Conservation (phyloP, 2,113 vertebrate species). For the Chaetodon auriga region DNA sequence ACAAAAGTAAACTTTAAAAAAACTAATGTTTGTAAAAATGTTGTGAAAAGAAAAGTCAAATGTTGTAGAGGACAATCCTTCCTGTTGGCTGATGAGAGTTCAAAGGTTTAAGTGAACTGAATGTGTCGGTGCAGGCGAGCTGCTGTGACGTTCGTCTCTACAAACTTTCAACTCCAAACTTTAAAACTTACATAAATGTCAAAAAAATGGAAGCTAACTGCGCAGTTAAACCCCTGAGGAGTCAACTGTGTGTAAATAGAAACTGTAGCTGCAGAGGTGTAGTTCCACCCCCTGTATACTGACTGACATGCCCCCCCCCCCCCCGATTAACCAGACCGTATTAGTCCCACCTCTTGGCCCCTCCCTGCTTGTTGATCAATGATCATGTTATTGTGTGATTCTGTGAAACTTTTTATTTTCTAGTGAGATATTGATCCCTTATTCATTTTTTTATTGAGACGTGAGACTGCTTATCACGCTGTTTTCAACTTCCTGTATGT, state of each 20-base stretch:
- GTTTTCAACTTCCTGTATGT: conserved; percentile 70
- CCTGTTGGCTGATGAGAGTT: neutral
- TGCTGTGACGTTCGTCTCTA: neutral
- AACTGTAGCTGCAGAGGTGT: conserved; percentile 37
- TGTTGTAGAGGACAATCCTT: neutral
- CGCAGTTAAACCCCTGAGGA: neutral
- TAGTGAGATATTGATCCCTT: conserved; percentile 48
- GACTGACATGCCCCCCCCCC: conserved; percentile 7
- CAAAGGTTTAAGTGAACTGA: too few relatives aligned
- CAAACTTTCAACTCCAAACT: neutral
- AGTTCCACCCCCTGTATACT: conserved; percentile 13
- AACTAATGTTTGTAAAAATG: neutral
- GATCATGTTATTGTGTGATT: conserved; percentile 54
- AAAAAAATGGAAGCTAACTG: too few relatives aligned
- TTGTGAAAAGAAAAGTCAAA: conserved; percentile 3
- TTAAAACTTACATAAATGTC: too few relatives aligned
- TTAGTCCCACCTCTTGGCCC: conserved; percentile 5
- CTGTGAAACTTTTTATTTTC: conserved; percentile 59
- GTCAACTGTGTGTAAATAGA: conserved; percentile 46
- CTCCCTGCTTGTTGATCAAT: conserved; percentile 16
- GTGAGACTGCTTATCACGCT: conserved; percentile 37
- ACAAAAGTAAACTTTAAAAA: neutral
- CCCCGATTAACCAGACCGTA: neutral
- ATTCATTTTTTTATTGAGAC: conserved; percentile 37
- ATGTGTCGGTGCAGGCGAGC: too few relatives aligned